Percentiles rank a stretch among this genome's conserved stretches.
These are phyloP conservation scores for Drosophila pseudotakahashii DNA, from an alignment of 2,888 invertebrate genomes.

Conservation along the genomic window DNA sequence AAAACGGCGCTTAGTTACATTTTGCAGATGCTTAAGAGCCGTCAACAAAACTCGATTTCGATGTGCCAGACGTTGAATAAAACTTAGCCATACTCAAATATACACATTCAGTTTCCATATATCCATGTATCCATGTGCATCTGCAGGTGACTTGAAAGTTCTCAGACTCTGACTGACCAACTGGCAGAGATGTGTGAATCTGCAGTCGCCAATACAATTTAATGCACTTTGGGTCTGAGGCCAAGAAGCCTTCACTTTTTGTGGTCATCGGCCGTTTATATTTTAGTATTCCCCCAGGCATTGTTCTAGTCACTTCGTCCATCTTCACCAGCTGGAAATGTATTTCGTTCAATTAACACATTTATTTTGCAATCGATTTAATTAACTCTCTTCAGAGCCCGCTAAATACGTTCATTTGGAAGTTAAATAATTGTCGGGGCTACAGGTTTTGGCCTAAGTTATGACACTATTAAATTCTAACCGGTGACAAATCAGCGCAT, in stretches of 20 bases:
- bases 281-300: constrained; percentile 51
- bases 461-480: constrained; percentile 35
- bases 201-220: constrained; percentile 8
- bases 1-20: constrained; percentile 44
- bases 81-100: constrained; percentile 7
- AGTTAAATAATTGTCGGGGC: constrained; percentile 16
- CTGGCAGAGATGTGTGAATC: constrained; percentile 50
- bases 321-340: constrained; percentile 24
- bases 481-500: constrained; percentile 31
- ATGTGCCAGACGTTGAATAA: constrained; percentile 35
- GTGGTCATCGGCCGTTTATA: constrained; percentile 6
- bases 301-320: constrained; percentile 33
- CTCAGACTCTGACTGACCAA: constrained; percentile 54
- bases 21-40: constrained; percentile 59
- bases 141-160: constrained; percentile 42
- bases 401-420: constrained; percentile 19
- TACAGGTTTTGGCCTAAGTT: constrained; percentile 38
- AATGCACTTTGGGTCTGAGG: constrained; percentile 41
- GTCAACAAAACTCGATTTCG: constrained; percentile 39
- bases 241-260: constrained; percentile 67
- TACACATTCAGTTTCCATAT: background rate
- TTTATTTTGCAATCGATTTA: constrained; percentile 52
- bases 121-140: constrained; percentile 13
- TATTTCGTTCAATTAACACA: constrained; percentile 57
- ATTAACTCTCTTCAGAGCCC: constrained; percentile 31